Evolutionary conservation across 2,888 invertebrate species (phyloP), one percentile per base, ranked within the genome.

Genomic region (Cryptus armator): DNA sequence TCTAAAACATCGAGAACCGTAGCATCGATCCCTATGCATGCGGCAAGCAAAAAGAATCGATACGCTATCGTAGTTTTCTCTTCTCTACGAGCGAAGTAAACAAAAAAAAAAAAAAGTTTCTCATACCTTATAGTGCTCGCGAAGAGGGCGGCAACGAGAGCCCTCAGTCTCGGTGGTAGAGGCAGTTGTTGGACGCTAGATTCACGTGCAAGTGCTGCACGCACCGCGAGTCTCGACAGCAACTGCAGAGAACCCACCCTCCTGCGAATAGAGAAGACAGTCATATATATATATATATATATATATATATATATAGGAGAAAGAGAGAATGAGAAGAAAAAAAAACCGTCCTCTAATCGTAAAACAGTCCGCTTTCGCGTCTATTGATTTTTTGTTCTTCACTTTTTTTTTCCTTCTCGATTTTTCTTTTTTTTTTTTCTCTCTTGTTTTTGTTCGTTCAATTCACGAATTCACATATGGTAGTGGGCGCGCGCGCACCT

Each of bases 241-340:
- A 98, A 95, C 94, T 99, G 99, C 89, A 99, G 95, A 75, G 98
- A 97, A 74, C 98, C 98, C 86, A 99, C 97, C 79, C 97, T 96
- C 86, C 98, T 95, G 87, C 43, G 71, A 51, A 83, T 4, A 56
- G 9, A 43, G 16, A 76, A 84, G 14, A 62, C 62, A 6, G n/a
- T 14, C n/a, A 62, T 14, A 32, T 1, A 29, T 6, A 32, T 0
- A 24, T 14, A 59, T 24, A 59, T 14, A 29, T 3, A 24, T 5
- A 29, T n/a, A n/a, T n/a, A n/a, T n/a, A n/a, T 4, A 29, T 14
- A 32, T 24, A 32, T 32, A 32, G 32, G 85, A 78, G 75, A 32
- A 86, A 81, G 75, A 32, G 56, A 24, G 5, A 16, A 48, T 62
- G 14, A 24, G 24, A 24, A 24, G 24, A 29, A 16, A 71, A 53